These are phyloP conservation scores for Apteryx mantelli DNA, from an alignment of 2,113 vertebrate species.

Conservation along the genomic window DNA sequence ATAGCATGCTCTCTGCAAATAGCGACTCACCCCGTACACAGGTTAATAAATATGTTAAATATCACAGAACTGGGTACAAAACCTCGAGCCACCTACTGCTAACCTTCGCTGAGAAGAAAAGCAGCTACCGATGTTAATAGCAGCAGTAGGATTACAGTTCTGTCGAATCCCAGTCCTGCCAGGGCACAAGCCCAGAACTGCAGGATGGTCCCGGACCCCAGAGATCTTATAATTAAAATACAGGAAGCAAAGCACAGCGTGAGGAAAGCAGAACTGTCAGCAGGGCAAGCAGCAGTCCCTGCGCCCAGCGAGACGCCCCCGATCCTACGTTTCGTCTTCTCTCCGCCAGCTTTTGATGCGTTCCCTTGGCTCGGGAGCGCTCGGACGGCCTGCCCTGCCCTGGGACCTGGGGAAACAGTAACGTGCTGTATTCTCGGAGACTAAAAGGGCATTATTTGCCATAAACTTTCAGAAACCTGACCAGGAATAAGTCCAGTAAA, in stretches of 20 bases:
- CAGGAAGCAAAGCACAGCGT: neutral
- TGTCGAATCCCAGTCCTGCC: neutral
- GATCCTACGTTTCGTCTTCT: rapidly evolving
- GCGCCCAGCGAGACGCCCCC: neutral
- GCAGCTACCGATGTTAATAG: neutral
- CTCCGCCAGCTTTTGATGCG: too few species aligned
- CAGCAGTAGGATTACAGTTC: neutral
- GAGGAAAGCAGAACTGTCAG: neutral
- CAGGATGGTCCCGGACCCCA: neutral
- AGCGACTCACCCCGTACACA: rapidly evolving
- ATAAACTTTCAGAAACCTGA: neutral
- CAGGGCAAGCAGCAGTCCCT: neutral
- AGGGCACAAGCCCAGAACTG: rapidly evolving
- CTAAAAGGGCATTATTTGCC: neutral
- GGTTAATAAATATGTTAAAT: conserved; percentile 54
- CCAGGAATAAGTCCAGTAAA: neutral
- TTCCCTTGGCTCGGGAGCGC: too few species aligned
- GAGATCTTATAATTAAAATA: neutral
- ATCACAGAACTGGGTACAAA: neutral
- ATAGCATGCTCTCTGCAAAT: conserved; percentile 48
- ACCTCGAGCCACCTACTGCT: neutral
- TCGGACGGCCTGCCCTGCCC: too few species aligned
- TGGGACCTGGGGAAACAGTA: neutral
- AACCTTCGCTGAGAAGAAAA: neutral
- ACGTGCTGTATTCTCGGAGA: neutral